Evolutionary conservation across 2,797 vertebrate species (phyloP), one percentile per base, ranked within the genome.

Genomic region (Myiothlypis chrysogaster): DNA sequence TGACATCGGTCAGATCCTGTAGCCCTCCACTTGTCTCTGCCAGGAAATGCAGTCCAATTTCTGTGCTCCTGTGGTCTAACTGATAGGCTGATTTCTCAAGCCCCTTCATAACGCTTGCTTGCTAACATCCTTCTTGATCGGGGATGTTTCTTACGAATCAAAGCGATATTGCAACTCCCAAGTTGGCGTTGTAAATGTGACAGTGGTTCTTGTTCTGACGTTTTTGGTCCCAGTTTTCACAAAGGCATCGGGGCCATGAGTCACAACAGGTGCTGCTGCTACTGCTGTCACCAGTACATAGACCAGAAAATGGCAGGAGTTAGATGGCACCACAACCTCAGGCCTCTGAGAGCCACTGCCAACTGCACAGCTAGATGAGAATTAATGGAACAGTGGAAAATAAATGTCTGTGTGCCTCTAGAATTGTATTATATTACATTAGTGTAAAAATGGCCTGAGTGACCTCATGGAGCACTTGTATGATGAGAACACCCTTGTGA

Each of bases 401-500:
- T 8, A 6, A 76, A 37, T 12, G 22, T 35, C n/a, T 0, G 0
- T 27, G 32, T 49, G 50, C 44, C 46, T 44, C 64, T 63, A 8
- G 2, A n/a, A 30, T 63, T 75, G 60, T 34, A 53, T 87, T 91
- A 27, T 46, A 71, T 65, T 53, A 53, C 69, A 72, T 89, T 49
- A 90, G 85, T 56, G 69, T 56, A 66, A 78, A 91, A 87, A 52
- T 27, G 64, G 85, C 77, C 56, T 1, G 3, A 73, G 66, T 87
- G 94, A 94, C 93, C 91, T 91, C 83, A 19, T 7, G 65, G 85
- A 90, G 80, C 66, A 47, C 80, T 94, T 79, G 56, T 79, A 63
- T 66, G 76, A 89, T 71, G 90, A 94, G 93, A 95, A 82, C 60
- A 89, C 46, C 63, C 94, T 96, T 44, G 89, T 94, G 92, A 93